Evolutionary conservation across 1,140 invertebrate species (phyloP), one percentile per base, ranked within the genome.

Genomic region (Drosophila punjabiensis): DNA sequence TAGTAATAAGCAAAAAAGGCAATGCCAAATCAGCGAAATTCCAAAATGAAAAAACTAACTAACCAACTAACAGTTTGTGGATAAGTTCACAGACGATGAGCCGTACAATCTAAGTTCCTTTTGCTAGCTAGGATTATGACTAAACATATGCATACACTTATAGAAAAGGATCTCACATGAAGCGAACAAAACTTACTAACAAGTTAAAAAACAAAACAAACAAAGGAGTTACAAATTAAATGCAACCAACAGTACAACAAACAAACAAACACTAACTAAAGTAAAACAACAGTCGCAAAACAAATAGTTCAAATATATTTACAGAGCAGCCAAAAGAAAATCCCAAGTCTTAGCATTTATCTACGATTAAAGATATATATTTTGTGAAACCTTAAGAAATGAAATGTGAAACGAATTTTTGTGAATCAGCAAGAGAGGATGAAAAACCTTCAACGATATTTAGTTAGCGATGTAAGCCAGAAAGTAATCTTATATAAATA

Each of bases 201-300:
- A 63, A 33, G 53, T 58, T 55, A 30, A 55, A 35, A 55, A 35
- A 65, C 33, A 35, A 55, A 35, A 65, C 33, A 28, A 32, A 71
- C 64, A 37, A 73, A 66, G 39, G 35, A 67, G 28, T 65, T 77
- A 87, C 81, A 84, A 88, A 89, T 84, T 66, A 89, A 73, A 85
- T 62, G 85, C 85, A 89, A 89, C 85, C 79, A 89, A 87, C 85
- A 89, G 85, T 89, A 89, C 85, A 89, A 88, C 50, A 79, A 71
- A 70, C 60, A 41, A 71, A 70, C 53, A 41, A 56, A 55, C 56
- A 66, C 55, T 73, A 78, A 77, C 33, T 76, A 63, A 75, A 56
- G 55, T 56, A 56, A 56, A 62, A 35, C 39, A 61, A 58, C 75
- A 73, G 67, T 58, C 66, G 74, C 55, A 52, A 88, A 88, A 55